Evolutionary conservation across 2,113 vertebrate genomes (phyloP), one percentile per base, ranked within the genome.

Genomic region (Tupaia tana): DNA sequence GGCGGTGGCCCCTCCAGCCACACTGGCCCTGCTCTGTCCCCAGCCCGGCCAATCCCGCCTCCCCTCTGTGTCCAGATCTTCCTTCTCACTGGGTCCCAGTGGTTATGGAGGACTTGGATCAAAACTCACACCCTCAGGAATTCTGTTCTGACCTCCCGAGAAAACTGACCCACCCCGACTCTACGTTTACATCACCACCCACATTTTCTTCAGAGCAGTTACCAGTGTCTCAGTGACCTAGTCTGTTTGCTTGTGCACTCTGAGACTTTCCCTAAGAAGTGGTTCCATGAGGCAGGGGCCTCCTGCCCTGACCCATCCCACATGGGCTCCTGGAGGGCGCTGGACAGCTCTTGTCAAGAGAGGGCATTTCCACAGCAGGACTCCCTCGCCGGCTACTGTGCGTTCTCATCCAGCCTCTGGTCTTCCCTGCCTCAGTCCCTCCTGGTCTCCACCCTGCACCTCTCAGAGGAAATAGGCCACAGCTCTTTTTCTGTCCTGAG

Each of bases 101-200:
- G 15, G 3, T 43, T n/a, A 24, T 4, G 4, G 18, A 31, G 13
- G 43, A n/a, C 61, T 64, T n/a, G 6, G 15, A 27, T 64, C 70
- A 22, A 10, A 75, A 59, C 15, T 16, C 54, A 15, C 29, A 24
- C 12, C 69, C 63, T 59, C 64, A 67, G 58, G 64, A 63, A 22
- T 5, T 2, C 16, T 64, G 29, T 87, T 64, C 56, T 7, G 25
- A 54, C n/a, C 20, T 3, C 1, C 24, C 59, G 34, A 8, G 2
- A 0, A 75, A 20, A 54, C 14, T 25, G 6, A 19, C 13, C 43
- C 1, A 0, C 1, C 25, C 11, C 25, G 7, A 7, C 59, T 54
- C 61, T 14, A 12, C 1, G 6, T 3, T 3, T 9, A 24, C 1
- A 0, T 73, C 27, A 8, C 22, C 67, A 66, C 27, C 0, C 6